Conservation (phyloP, 2,888 invertebrate species). For the Dioctria linearis region DNA sequence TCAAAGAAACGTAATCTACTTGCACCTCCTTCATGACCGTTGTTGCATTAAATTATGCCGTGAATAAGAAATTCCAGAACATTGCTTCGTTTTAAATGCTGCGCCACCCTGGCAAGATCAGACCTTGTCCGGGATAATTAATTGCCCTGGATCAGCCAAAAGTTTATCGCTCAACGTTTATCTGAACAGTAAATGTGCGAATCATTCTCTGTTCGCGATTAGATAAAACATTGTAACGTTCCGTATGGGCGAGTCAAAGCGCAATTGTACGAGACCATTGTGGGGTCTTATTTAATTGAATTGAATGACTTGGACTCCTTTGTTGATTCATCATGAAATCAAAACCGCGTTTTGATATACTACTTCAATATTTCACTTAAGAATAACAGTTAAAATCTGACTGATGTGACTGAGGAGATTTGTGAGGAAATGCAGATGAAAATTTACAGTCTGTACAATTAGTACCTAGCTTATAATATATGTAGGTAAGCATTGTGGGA, state of each 20-base stretch:
- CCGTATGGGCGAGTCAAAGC: slow-evolving; percentile 3
- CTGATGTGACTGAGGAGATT: background rate
- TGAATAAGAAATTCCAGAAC: slow-evolving; percentile 39
- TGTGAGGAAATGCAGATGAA: background rate
- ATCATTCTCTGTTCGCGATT: slow-evolving; percentile 51
- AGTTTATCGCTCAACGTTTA: slow-evolving; percentile 41
- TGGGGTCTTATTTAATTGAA: slow-evolving; percentile 35
- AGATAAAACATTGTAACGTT: slow-evolving; percentile 47
- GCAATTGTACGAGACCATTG: background rate
- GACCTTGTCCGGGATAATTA: slow-evolving; percentile 38
- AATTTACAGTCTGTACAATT: no score
- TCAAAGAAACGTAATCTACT: slow-evolving; percentile 44
- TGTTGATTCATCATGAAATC: slow-evolving; percentile 33
- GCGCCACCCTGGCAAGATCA: slow-evolving; percentile 36
- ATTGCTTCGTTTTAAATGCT: slow-evolving; percentile 10
- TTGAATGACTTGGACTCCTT: slow-evolving; percentile 16
- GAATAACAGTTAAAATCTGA: background rate
- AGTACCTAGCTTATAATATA: no score
- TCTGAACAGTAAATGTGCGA: slow-evolving; percentile 50
- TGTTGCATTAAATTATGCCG: slow-evolving; percentile 27
- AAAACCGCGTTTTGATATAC: slow-evolving; percentile 1
- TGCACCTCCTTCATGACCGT: slow-evolving; percentile 41
- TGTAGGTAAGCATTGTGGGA: no score
- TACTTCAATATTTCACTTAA: slow-evolving; percentile 26
- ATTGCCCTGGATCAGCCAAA: slow-evolving; percentile 41